Evolutionary conservation across 37 sponge, comb jelly and placozoan species (phyloP), one percentile per base, ranked within the genome.

Genomic region (Haliclona indistincta): DNA sequence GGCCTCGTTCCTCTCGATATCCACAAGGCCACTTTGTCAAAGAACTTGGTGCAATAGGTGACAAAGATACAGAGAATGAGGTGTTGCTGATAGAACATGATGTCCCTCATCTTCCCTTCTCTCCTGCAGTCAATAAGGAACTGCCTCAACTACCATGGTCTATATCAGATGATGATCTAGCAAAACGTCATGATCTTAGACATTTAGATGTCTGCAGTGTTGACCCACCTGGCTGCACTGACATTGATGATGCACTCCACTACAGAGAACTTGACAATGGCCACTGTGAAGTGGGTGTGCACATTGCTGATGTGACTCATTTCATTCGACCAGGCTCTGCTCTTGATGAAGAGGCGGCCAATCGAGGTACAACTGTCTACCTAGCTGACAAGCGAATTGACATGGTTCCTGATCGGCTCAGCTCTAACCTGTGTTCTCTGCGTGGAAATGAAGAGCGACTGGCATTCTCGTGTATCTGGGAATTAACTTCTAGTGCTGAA

Each of bases 201-300:
- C 83, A 95, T 43, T 60, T 95, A 1, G 58, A 71, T 45, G 77
- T 98, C 26, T 98, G 99, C 68, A 95, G 96, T 73, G 94, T 98
- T 20, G 99, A 98, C 45, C 99, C 99, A 0, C 99, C 93, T 43
- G 94, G 99, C 15, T 98, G 99, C 65, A 98, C 99, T n/a, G 99
- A 98, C 67, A 98, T 98, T 35, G 99, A 98, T 55, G 99, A 98
- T 83, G 99, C 99, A 13, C 81, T 98, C 22, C 99, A 98, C 66
- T 98, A 82, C 63, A 52, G 64, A 55, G 51, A 73, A 36, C 68
- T 95, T 8, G 82, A 77, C 34, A 85, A 88, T 47, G 96, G 96
- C 7, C 92, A 92, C 70, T 71, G 70, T 55, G 97, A 98, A 88
- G 90, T 98, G 0, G 99, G 99, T 2, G 96, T 95, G 15, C 99